Base-by-base conservation (phyloP, 2,888 invertebrate genomes). In the Scaeva pyrastri region DNA sequence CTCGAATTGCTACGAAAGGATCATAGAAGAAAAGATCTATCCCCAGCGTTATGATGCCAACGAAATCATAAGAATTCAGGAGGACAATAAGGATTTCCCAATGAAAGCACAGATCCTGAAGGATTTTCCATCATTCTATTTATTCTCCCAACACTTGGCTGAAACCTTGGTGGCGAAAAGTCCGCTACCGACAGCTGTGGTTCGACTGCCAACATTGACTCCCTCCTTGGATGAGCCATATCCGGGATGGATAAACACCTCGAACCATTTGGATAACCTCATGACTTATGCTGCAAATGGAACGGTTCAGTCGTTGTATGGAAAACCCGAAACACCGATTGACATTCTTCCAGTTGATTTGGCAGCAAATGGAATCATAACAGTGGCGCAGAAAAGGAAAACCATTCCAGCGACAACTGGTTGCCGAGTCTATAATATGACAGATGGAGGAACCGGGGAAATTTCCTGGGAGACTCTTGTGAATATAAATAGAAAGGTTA, bases 191-290 rank as follows among this genome's bases (percentile, higher is more conserved):
- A 73, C 77, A 0, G 64, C 77, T 12, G 52, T 86, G 14, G 78
- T 74, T 10, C 77, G 86, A 10, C 52, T 86, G 0, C 74, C 73
- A 4, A 86, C 86, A 12, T 39, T 86, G n/a, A 78, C 77, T 6
- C 86, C 86, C 11, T 86, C 86, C 0, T 14, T 86, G 26, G 71
- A 55, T 7, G 82, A 86, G 50, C 86, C 86, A 4, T 78, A 74
- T 58, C 62, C 86, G 4, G 86, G 86, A 14, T 86, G 86, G 86
- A 78, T 86, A 11, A 66, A 81, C 21, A 78, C 70, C 1, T 74
- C 86, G 7, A 86, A 86, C 45, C 78, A 82, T 45, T 50, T 86
- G 64, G 86, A 86, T 45, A 86, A 86, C n/a, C 39, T 86, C 7
- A 10, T 86, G 64, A 82, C 58, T 10, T 86, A 52, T 41, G 52